phyloP scores from a whole-genome alignment of 2,113 vertebrate species.

The Ophthalmolycus amberensis region DNA sequence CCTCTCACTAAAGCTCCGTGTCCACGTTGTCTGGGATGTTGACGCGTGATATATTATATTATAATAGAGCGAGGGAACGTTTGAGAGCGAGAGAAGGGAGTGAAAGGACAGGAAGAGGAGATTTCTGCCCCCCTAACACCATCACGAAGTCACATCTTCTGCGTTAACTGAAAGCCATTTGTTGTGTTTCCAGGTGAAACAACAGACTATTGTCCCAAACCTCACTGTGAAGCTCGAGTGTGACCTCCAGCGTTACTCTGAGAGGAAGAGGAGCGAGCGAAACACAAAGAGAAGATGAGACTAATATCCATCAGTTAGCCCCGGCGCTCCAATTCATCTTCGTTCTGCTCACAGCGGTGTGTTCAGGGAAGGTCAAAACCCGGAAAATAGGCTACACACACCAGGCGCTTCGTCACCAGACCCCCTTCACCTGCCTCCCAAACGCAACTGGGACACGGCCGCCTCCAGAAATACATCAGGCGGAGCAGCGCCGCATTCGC shows the following conservation, averaged over 20 bases:
- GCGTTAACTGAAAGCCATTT: constrained; percentile 31
- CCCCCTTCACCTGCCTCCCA: constrained; percentile 69
- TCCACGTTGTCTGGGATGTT: neutral
- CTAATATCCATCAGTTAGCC: constrained; percentile 47
- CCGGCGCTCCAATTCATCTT: constrained; percentile 67
- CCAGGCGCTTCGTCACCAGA: constrained; percentile 65
- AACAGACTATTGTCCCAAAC: constrained; percentile 40
- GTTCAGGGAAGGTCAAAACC: constrained; percentile 73
- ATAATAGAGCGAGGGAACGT: neutral
- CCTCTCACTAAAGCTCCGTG: neutral
- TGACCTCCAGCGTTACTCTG: constrained; percentile 37
- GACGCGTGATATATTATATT: neutral
- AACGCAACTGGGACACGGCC: constrained; percentile 52
- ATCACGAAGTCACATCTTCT: constrained; percentile 6
- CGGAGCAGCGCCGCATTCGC: constrained; percentile 47
- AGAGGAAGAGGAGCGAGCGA: neutral
- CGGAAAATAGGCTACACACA: constrained; percentile 69
- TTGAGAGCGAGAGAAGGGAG: neutral
- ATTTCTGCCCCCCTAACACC: constrained; percentile 10
- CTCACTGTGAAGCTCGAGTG: neutral
- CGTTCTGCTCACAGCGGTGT: constrained; percentile 56
- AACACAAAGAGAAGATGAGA: constrained; percentile 36
- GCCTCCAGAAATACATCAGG: constrained; percentile 59
- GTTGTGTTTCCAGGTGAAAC: constrained; percentile 48
- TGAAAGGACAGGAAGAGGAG: constrained; percentile 7